These are phyloP conservation scores for Numenius arquata DNA, from an alignment of 2,113 vertebrate species.

Conservation along the genomic window DNA sequence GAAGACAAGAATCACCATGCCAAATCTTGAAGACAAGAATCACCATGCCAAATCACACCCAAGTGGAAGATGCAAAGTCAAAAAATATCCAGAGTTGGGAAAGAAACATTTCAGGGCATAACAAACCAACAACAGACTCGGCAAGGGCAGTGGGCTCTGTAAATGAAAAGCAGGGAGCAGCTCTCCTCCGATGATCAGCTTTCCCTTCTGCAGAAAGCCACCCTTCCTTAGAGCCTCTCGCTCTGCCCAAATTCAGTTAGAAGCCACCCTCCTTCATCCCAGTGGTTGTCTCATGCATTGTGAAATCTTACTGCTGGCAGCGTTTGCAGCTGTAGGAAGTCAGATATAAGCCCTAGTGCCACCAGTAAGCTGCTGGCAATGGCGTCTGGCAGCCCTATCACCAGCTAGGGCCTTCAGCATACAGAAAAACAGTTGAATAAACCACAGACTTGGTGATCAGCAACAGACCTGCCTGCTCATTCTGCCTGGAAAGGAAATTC, in stretches of 20 bases:
- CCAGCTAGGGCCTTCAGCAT: background rate
- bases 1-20: background rate
- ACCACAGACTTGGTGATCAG: background rate
- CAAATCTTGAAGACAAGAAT: background rate
- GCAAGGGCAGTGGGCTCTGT: background rate
- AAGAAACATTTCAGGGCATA: background rate
- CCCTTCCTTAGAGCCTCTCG: background rate
- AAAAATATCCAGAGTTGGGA: background rate
- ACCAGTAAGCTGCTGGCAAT: background rate
- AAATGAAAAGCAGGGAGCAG: background rate
- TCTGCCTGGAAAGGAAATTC: slow-evolving; percentile 18
- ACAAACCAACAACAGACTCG: background rate
- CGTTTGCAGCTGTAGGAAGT: slow-evolving; percentile 36
- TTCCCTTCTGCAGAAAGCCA: background rate
- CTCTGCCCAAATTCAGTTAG: background rate
- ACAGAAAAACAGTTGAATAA: background rate
- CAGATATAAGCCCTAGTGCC: slow-evolving; percentile 12
- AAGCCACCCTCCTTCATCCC: background rate
- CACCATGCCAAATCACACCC: background rate
- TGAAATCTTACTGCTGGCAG: slow-evolving; percentile 18
- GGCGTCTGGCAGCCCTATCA: background rate
- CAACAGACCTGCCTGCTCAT: background rate
- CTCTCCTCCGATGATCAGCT: background rate
- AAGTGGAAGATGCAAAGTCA: background rate
- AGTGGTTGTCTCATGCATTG: background rate